A percentile compares a stretch with the other conserved stretches of the same genome.
phyloP scores from a whole-genome alignment of 2,888 invertebrate genomes.

The Epinotia ramella region DNA sequence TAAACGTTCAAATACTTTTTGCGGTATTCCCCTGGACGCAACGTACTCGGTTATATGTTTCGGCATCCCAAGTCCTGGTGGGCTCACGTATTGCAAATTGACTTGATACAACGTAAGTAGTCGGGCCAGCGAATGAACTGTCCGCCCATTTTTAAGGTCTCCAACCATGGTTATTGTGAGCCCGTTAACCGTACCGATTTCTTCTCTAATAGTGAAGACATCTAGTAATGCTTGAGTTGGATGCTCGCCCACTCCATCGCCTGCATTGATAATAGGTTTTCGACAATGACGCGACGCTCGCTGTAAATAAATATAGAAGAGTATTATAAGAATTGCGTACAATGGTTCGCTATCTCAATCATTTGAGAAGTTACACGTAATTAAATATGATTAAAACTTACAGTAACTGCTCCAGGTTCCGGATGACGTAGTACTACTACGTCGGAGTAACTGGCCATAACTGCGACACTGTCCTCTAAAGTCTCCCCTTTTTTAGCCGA shows the following conservation, averaged over 20 bases:
- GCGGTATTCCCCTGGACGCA: slow-evolving; percentile 90
- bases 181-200: slow-evolving; percentile 99
- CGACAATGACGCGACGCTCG: slow-evolving; percentile 92
- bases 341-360: no score
- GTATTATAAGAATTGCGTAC: slow-evolving; percentile 30
- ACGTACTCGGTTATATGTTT: slow-evolving; percentile 93
- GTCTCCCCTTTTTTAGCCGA: slow-evolving; percentile 99
- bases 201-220: slow-evolving; percentile 98
- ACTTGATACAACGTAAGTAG: slow-evolving; percentile 97
- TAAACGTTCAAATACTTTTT: slow-evolving; percentile 89
- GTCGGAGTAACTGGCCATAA: slow-evolving; percentile 97
- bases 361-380: no score
- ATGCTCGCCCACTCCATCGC: slow-evolving; percentile 98
- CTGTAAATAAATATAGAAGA: slow-evolving; percentile 73
- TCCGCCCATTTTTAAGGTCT: slow-evolving; percentile 98
- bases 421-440: slow-evolving; percentile 98
- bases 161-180: slow-evolving; percentile 99
- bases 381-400: slow-evolving; percentile 77
- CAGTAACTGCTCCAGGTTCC: slow-evolving; percentile 94
- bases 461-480: slow-evolving; percentile 93
- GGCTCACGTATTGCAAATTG: slow-evolving; percentile 96
- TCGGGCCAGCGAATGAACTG: slow-evolving; percentile 98
- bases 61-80: slow-evolving; percentile 96
- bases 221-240: slow-evolving; percentile 99
- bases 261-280: slow-evolving; percentile 98